phyloP scores from a whole-genome alignment of 2,113 vertebrate species.

The Camelus dromedarius region DNA sequence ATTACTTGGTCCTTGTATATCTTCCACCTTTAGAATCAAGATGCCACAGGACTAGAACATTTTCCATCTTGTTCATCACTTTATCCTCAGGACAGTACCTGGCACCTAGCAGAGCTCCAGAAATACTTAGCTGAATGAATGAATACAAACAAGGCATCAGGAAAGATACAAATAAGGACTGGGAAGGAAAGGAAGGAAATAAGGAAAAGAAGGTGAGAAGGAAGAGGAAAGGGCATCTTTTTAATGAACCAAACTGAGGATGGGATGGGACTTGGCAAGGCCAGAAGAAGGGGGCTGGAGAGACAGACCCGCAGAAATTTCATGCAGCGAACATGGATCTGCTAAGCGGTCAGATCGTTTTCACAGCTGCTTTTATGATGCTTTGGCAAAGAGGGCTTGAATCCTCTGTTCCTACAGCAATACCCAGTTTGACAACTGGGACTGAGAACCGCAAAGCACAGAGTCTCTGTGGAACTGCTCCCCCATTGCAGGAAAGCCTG shows the following conservation, averaged over 20 bases:
- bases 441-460: background rate
- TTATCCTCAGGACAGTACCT: background rate
- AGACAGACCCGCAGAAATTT: background rate
- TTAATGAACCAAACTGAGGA: background rate
- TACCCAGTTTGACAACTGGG: accelerated
- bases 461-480: background rate
- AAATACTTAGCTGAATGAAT: background rate
- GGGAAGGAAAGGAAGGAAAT: too few relatives aligned
- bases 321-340: background rate
- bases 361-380: background rate
- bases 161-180: background rate
- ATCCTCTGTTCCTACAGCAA: background rate
- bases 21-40: background rate
- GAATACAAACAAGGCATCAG: background rate
- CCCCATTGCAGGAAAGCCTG: too few relatives aligned
- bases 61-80: background rate
- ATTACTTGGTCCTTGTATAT: background rate
- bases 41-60: background rate
- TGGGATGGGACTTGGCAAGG: too few relatives aligned
- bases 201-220: background rate
- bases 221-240: background rate
- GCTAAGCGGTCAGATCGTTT: background rate
- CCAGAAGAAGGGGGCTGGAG: background rate
- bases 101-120: background rate
- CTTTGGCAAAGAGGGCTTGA: background rate